Base-by-base conservation (phyloP, 2,888 invertebrate genomes). In the Perizoma affinitatum region DNA sequence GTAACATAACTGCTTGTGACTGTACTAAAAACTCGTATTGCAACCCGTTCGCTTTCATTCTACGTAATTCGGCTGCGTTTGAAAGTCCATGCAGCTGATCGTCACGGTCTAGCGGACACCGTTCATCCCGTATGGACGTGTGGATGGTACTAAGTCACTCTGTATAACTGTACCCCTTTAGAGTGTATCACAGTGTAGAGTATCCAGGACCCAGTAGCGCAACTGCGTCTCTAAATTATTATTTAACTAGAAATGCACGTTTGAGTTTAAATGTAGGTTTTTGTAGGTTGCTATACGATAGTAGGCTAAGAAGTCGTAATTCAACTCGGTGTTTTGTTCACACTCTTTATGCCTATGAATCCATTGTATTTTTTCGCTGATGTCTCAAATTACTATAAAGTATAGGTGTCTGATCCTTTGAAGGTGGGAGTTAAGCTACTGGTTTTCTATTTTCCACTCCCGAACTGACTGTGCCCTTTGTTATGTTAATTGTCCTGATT, bases 401-500 rank as follows among this genome's bases (percentile, higher is more conserved):
- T 3, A 22, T 1, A 22, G 3, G 22, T 22, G 3, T 22, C 22
- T 22, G 1, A 3, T 22, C 22, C 22, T n/a, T n/a, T 22, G 22
- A 22, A n/a, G 11, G 42, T 10, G 6, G 8, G 9, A 55, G 43
- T 9, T 50, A 0, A 10, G 40, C 7, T 61, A 61, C 61, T 61
- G 51, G n/a, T 44, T 33, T 8, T 35, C 1, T 5, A 10, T 22
- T 48, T 6, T 40, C 4, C 42, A 53, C 7, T 58, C 48, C 49
- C 58, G 35, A 71, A 68, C 70, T 70, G 71, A 63, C 71, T 76
- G 77, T 78, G 65, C 76, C 83, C 84, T 86, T 88, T 88, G 88
- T 85, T 86, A 87, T 86, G 87, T 82, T 87, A 88, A 88, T 88
- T 86, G 83, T 66, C 68, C 73, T 85, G 84, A 88, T 88, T 89